Evolutionary conservation across 2,797 vertebrate species (phyloP).

Genomic region (Chrosomus eos): DNA sequence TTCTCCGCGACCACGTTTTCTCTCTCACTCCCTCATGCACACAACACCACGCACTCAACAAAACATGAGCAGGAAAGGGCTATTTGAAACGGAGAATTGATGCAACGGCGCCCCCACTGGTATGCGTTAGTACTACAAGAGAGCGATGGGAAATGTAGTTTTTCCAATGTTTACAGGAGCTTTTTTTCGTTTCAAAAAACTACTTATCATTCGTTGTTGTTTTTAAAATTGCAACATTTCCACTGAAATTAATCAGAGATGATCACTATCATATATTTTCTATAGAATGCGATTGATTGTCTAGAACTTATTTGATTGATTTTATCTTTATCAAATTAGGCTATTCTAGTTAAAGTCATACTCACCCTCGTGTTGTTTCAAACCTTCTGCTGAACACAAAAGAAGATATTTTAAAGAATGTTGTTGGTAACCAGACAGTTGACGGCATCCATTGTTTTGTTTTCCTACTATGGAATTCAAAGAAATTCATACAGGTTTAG

Average conservation of each 20-base stretch:
- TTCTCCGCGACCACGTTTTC: slow-evolving; percentile 55
- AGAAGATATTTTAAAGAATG: no score
- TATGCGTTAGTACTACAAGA: background rate
- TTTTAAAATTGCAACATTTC: background rate
- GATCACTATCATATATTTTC: background rate
- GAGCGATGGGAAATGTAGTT: slow-evolving; percentile 55
- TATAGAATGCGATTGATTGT: background rate
- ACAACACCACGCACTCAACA: slow-evolving; percentile 55
- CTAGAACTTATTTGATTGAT: background rate
- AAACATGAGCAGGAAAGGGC: slow-evolving; percentile 48
- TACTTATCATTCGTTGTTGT: background rate
- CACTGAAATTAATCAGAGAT: background rate
- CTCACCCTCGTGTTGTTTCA: no score
- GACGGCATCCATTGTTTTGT: no score
- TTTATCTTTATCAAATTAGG: background rate
- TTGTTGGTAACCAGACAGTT: no score
- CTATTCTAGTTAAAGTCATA: no score
- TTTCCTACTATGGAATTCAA: no score
- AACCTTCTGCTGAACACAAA: no score
- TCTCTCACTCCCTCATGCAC: slow-evolving; percentile 39
- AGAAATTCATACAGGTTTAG: no score
- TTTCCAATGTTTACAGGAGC: background rate
- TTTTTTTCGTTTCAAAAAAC: background rate
- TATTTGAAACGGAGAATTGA: slow-evolving; percentile 40
- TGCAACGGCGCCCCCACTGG: slow-evolving; percentile 1